Evolutionary conservation across 1,140 invertebrate genomes (phyloP), one percentile per base, ranked within the genome.

Genomic region (Diorhabda carinulata): DNA sequence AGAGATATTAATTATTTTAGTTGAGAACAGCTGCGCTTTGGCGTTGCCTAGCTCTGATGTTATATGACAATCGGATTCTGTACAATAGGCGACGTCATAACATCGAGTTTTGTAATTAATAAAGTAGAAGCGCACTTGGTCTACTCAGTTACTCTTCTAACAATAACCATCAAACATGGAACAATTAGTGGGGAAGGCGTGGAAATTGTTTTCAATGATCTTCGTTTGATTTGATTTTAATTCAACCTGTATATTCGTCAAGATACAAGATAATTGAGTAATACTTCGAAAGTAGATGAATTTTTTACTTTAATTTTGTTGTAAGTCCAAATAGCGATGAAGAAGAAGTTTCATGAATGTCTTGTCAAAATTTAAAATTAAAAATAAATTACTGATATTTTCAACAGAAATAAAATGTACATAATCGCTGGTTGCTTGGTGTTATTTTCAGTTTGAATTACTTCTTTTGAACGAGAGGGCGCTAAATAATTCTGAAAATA

Each of bases 101-200:
- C 78, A 79, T 74, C 76, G 69, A 79, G 76, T 79, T 77, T 67
- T 67, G 78, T 79, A 79, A 79, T 79, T 79, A 79, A 79, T 78
- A 79, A 79, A 77, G 75, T 77, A 74, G 69, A 70, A 72, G 75
- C 57, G 69, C 59, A 68, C 45, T 60, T 61, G 65, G 61, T 63
- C 57, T 45, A 64, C 62, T 43, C 25, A 8, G 42, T 9, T 57
- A n/a, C 66, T 62, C 42, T 47, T 5, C 43, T 57, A 25, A 25
- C 25, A 25, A 25, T 43, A 5, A 56, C 40, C 42, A 43, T 68
- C 62, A 57, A 43, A 68, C 67, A 68, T 63, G 61, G 47, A 40
- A 63, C 44, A 68, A 68, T 68, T 63, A 63, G 40, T 9, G 44
- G 5, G 47, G 42, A 52, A 44, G 67, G 67, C 59, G 67, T 58